These are phyloP conservation scores for Aelia acuminata DNA, from an alignment of 2,888 invertebrate genomes.

Conservation along the genomic window DNA sequence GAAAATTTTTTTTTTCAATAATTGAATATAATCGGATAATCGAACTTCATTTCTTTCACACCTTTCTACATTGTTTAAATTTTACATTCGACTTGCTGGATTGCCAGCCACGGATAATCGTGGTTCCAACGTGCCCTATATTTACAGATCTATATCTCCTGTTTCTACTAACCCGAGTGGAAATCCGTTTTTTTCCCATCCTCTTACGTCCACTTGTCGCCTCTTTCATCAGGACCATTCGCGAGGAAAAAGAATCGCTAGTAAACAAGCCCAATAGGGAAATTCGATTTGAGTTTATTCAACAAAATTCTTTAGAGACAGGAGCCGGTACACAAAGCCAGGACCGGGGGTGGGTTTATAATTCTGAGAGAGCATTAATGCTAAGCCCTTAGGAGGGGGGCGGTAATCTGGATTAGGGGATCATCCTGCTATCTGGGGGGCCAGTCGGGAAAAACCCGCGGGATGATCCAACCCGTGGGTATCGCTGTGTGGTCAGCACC, in stretches of 20 bases:
- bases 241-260: not conserved
- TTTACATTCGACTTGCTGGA: not conserved
- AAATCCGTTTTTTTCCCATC: not conserved
- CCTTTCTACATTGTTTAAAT: not conserved
- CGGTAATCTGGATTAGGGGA: conserved; percentile 39
- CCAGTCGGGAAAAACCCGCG: conserved; percentile 19
- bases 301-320: not conserved
- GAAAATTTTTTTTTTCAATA: no score
- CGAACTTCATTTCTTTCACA: no score
- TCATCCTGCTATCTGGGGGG: not conserved
- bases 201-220: not conserved
- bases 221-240: not conserved
- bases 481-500: conserved; percentile 6
- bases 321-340: not conserved
- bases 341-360: conserved; percentile 8
- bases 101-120: not conserved
- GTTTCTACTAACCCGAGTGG: not conserved
- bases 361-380: conserved; percentile 48
- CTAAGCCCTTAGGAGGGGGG: not conserved
- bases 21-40: no score
- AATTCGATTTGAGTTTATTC: conserved; percentile 19
- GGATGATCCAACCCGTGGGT: conserved; percentile 37
- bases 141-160: not conserved
- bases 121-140: not conserved
- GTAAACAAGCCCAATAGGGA: not conserved